phyloP scores from a whole-genome alignment of 2,113 vertebrate species.

The Sinocyclocheilus anshuiensis region DNA sequence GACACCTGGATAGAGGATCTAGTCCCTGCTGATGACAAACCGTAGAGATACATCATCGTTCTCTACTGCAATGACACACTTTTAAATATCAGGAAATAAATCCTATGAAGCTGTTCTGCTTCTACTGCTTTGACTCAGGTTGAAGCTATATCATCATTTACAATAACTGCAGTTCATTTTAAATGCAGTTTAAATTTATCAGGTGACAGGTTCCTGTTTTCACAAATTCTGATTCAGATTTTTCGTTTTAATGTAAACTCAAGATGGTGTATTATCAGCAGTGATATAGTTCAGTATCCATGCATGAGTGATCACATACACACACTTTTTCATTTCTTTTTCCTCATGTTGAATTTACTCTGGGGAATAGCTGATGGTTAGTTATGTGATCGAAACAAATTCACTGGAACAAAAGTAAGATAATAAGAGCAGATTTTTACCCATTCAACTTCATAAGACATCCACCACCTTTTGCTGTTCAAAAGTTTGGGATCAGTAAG shows the following conservation, averaged over 20 bases:
- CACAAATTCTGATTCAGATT: background rate
- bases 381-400: conserved; percentile 31
- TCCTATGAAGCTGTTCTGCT: background rate
- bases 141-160: background rate
- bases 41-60: conserved; percentile 3
- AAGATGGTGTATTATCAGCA: background rate
- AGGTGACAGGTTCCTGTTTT: background rate
- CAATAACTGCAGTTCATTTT: background rate
- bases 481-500: too few species aligned
- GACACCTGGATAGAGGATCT: conserved; percentile 19
- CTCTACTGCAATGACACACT: background rate
- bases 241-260: background rate
- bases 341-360: conserved; percentile 27
- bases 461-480: too few species aligned
- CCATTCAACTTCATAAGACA: background rate
- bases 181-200: background rate
- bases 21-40: conserved; percentile 51
- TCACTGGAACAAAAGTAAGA: conserved; percentile 36
- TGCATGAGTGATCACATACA: conserved; percentile 19
- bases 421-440: background rate
- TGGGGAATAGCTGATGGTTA: conserved; percentile 8
- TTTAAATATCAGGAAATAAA: background rate
- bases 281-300: background rate
- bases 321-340: conserved; percentile 26
- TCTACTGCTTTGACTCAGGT: background rate